These are phyloP conservation scores for Drepana arcuata DNA, from an alignment of 1,140 invertebrate species.

Conservation along the genomic window DNA sequence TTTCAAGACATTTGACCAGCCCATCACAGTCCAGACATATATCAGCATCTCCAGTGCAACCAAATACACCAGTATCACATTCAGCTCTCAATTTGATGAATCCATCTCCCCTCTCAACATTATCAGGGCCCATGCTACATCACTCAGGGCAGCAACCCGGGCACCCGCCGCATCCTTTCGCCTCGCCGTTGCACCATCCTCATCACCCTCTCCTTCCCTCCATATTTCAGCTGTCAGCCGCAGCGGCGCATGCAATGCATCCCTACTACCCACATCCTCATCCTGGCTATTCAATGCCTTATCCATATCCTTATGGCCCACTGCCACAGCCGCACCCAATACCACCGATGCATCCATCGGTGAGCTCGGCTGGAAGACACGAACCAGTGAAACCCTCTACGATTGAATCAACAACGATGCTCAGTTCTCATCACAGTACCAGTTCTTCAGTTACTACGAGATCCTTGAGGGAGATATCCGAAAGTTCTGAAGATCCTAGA, in stretches of 20 bases:
- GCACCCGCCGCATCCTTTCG: constrained; percentile 74
- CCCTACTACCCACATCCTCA: constrained; percentile 80
- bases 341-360: constrained; percentile 76
- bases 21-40: constrained; percentile 61
- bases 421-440: constrained; percentile 77
- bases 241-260: constrained; percentile 75
- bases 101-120: constrained; percentile 74
- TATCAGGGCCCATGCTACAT: constrained; percentile 79
- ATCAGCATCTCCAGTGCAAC: constrained; percentile 66
- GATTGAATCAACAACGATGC: constrained; percentile 79
- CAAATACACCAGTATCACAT: constrained; percentile 68
- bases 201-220: constrained; percentile 79
- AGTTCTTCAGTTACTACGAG: constrained; percentile 75
- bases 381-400: constrained; percentile 68
- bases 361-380: constrained; percentile 66
- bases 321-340: constrained; percentile 81
- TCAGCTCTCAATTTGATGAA: constrained; percentile 76
- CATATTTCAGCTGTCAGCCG: constrained; percentile 73
- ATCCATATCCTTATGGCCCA: constrained; percentile 80
- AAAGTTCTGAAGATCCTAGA: constrained; percentile 66
- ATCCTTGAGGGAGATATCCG: constrained; percentile 73
- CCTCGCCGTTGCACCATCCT: constrained; percentile 72
- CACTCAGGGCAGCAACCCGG: constrained; percentile 79
- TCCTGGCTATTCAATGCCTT: constrained; percentile 77
- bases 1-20: constrained; percentile 64